A percentile compares a stretch with the other conserved stretches of the same genome.
Conservation (phyloP, 2,888 invertebrate species). For the Hydriomena furcata region DNA sequence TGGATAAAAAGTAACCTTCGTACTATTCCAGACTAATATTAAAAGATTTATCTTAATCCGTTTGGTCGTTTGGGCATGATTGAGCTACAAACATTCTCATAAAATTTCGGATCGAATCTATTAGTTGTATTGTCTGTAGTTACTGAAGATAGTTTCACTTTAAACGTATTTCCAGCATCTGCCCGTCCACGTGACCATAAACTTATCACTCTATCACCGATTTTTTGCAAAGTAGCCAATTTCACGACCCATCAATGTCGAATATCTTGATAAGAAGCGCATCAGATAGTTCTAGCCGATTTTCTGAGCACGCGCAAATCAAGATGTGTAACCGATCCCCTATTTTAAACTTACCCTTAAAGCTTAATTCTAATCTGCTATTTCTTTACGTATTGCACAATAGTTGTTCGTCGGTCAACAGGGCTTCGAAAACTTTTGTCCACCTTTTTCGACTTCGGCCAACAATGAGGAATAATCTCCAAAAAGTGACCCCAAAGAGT, state of each 20-base stretch:
- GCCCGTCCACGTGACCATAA: conserved; percentile 2
- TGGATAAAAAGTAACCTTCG: too few relatives aligned
- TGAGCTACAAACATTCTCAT: too few relatives aligned
- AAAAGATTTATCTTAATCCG: too few relatives aligned
- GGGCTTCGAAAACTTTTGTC: conserved; percentile 64
- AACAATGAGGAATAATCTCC: conserved; percentile 77
- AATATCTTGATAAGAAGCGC: conserved; percentile 43
- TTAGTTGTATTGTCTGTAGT: too few relatives aligned
- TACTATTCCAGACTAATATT: too few relatives aligned
- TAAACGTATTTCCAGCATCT: background rate
- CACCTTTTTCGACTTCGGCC: conserved; percentile 64
- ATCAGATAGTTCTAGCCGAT: conserved; percentile 35
- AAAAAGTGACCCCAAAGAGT: conserved; percentile 83
- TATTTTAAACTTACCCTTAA: conserved; percentile 25
- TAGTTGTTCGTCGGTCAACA: conserved; percentile 62
- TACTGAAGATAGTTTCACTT: too few relatives aligned
- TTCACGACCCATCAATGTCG: conserved; percentile 56
- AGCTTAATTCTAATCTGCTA: conserved; percentile 45
- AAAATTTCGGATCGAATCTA: too few relatives aligned
- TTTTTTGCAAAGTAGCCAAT: conserved; percentile 45
- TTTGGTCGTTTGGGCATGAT: too few relatives aligned
- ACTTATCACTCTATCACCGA: conserved; percentile 15
- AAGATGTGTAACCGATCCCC: conserved; percentile 65
- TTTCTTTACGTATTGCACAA: conserved; percentile 54
- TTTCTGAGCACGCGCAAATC: conserved; percentile 44